Percentiles rank a stretch among this genome's conserved stretches.
Evolutionary conservation across 2,113 vertebrate genomes (phyloP).

Genomic region (Rhea americana): DNA sequence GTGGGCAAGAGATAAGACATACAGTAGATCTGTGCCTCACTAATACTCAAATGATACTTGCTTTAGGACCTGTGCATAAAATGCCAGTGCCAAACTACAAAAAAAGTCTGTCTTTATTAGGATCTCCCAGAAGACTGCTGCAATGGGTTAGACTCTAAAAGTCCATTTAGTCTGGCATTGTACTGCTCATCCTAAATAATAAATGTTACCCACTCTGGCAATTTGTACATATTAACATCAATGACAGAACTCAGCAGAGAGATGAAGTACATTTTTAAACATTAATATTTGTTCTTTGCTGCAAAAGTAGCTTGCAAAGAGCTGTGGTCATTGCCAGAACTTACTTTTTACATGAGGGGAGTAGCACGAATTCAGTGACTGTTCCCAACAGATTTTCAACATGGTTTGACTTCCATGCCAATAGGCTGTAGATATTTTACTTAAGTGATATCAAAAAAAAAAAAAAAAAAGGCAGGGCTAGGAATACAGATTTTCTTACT

Average conservation of each 20-base stretch:
- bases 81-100: not conserved
- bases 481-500: not conserved
- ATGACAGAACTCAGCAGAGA: not conserved
- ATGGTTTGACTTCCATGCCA: not conserved
- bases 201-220: conserved; percentile 18
- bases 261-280: conserved; percentile 38
- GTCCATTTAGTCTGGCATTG: conserved; percentile 18
- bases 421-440: not conserved
- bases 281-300: conserved; percentile 35
- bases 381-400: not conserved
- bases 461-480: not conserved
- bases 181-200: conserved; percentile 54
- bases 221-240: conserved; percentile 32
- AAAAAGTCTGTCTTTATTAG: not conserved
- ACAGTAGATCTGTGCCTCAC: not conserved
- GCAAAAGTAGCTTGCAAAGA: not conserved
- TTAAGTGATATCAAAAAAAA: not conserved
- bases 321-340: not conserved
- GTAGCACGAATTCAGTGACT: not conserved
- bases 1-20: not conserved
- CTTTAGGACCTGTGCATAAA: not conserved
- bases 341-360: not conserved
- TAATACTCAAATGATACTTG: not conserved
- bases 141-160: not conserved
- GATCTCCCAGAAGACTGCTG: not conserved